A percentile compares a stretch with the other conserved stretches of the same genome.
Evolutionary conservation across 2,888 invertebrate species (phyloP).

Genomic region (Mechanitis messenoides): DNA sequence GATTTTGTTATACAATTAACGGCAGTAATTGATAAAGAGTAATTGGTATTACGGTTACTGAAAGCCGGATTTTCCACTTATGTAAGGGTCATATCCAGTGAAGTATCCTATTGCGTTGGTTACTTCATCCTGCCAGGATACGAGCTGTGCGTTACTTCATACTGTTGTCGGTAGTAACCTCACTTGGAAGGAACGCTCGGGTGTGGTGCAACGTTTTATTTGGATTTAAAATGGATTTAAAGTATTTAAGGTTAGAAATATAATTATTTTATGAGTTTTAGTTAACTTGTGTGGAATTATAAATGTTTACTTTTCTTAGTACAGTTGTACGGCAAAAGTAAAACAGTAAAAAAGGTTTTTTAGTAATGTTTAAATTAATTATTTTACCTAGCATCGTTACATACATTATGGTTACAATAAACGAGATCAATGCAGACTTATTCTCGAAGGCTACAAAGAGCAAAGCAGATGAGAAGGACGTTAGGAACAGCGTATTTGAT

Average conservation of each 20-base stretch:
- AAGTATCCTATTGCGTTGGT: constrained; percentile 2
- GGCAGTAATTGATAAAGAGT: too few species aligned
- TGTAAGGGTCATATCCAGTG: constrained; percentile 18
- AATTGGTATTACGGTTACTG: constrained; percentile 1
- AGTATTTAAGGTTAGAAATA: too few species aligned
- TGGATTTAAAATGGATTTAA: not conserved
- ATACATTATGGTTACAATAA: constrained; percentile 31
- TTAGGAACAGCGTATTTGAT: constrained; percentile 66
- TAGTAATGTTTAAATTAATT: not conserved
- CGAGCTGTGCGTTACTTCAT: not conserved
- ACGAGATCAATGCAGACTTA: constrained; percentile 44
- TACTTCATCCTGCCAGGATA: constrained; percentile 1
- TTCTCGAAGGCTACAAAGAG: constrained; percentile 61
- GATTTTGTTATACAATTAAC: too few species aligned
- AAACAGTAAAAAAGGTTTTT: not conserved
- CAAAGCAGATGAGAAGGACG: constrained; percentile 55
- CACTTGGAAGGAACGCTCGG: not conserved
- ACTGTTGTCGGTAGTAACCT: not conserved
- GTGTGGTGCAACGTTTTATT: not conserved
- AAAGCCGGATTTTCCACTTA: constrained; percentile 21
- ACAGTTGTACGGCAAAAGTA: too few species aligned
- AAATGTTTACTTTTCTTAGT: too few species aligned
- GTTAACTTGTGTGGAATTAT: too few species aligned
- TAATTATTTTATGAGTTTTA: not conserved
- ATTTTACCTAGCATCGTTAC: constrained; percentile 17